Conservation (phyloP, 2,888 invertebrate species). For the Ryuthela nishihirai region DNA sequence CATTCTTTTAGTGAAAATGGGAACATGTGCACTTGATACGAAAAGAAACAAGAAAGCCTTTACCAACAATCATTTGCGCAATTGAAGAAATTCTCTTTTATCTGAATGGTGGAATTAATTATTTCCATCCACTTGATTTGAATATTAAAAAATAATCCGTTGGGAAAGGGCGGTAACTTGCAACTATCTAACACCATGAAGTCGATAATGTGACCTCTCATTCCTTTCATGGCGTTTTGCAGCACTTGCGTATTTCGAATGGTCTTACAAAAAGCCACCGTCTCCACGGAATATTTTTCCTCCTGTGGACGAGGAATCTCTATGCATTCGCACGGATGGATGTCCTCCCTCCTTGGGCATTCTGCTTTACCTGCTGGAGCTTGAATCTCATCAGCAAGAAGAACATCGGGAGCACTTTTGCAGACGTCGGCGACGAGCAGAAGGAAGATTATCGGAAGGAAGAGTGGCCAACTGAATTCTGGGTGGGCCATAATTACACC, state of each 20-base stretch:
- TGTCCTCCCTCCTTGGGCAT: constrained; percentile 39
- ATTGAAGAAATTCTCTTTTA: constrained; percentile 40
- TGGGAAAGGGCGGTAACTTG: constrained; percentile 43
- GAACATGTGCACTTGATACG: too few relatives aligned
- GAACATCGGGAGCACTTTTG: too few relatives aligned
- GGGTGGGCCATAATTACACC: too few relatives aligned
- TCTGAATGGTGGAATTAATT: constrained; percentile 41
- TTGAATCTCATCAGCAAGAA: too few relatives aligned
- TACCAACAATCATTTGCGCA: constrained; percentile 32
- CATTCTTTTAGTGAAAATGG: too few relatives aligned
- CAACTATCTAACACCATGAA: constrained; percentile 42
- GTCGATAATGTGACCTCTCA: constrained; percentile 40
- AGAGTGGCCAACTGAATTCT: too few relatives aligned
- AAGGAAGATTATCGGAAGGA: too few relatives aligned
- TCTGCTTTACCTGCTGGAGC: constrained; percentile 12
- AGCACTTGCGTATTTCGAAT: constrained; percentile 40
- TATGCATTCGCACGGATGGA: constrained; percentile 41
- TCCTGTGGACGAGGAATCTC: constrained; percentile 18
- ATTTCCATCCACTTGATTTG: constrained; percentile 43
- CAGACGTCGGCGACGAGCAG: too few relatives aligned
- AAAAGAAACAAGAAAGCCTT: too few relatives aligned
- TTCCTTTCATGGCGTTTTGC: constrained; percentile 41
- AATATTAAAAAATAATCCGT: constrained; percentile 41
- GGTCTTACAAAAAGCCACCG: constrained; percentile 42
- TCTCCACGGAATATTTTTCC: constrained; percentile 24